Percentiles rank a stretch among this genome's conserved stretches.
Conservation (phyloP, 2,888 invertebrate species). For the Tenthredo livida region DNA sequence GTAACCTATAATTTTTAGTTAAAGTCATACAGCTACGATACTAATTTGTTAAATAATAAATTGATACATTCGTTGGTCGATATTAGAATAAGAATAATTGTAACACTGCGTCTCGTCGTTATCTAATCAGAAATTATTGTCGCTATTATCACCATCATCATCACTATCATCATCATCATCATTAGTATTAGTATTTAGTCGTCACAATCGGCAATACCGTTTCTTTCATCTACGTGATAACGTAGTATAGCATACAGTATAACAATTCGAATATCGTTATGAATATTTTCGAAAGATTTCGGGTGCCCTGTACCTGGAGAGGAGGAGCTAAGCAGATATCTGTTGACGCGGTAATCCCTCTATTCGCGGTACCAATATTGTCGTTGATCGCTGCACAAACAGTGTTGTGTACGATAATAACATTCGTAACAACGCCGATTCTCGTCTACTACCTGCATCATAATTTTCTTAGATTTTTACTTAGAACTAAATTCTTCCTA, state of each 20-base stretch:
- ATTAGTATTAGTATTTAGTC: no score
- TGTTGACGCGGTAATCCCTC: conserved; percentile 75
- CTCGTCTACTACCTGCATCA: conserved; percentile 74
- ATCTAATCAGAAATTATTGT: background rate
- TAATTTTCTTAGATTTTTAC: conserved; percentile 73
- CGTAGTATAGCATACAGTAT: background rate
- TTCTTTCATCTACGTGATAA: background rate
- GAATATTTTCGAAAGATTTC: conserved; percentile 68
- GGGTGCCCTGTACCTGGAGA: conserved; percentile 69
- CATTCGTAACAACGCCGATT: conserved; percentile 72
- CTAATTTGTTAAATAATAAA: background rate
- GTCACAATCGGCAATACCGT: background rate
- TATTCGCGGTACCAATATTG: conserved; percentile 72
- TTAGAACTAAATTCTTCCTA: conserved; percentile 86
- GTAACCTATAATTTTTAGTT: conserved; percentile 8
- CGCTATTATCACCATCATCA: background rate
- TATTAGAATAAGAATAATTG: background rate
- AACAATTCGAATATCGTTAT: conserved; percentile 57
- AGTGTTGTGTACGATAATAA: conserved; percentile 70
- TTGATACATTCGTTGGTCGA: background rate
- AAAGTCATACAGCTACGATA: background rate
- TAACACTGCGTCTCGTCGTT: background rate
- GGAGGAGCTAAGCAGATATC: conserved; percentile 75
- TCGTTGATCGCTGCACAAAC: conserved; percentile 74
- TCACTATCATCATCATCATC: background rate